A percentile compares a stretch with the other conserved stretches of the same genome.
These are phyloP conservation scores for Prosapia bicincta DNA, from an alignment of 2,888 invertebrate genomes.

Conservation along the genomic window DNA sequence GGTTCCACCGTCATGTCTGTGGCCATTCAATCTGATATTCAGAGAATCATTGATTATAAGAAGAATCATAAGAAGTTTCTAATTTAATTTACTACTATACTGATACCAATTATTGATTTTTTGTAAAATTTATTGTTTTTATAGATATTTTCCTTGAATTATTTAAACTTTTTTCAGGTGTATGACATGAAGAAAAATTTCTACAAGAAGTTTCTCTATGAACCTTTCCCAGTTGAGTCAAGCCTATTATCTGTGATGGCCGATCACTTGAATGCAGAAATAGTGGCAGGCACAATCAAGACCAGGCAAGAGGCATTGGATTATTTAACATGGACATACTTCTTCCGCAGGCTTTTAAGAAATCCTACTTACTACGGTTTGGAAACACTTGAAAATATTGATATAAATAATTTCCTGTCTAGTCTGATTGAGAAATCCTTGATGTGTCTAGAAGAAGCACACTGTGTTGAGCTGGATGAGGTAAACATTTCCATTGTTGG, in stretches of 20 bases:
- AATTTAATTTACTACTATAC: too few relatives aligned
- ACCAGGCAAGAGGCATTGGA: slow-evolving; percentile 91
- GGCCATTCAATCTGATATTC: too few relatives aligned
- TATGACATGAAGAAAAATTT: slow-evolving; percentile 98
- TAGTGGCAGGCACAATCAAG: slow-evolving; percentile 92
- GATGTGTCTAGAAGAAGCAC: slow-evolving; percentile 65
- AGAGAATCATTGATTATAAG: too few relatives aligned
- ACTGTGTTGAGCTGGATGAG: slow-evolving; percentile 76
- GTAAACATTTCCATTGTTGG: too few relatives aligned
- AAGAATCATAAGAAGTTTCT: too few relatives aligned
- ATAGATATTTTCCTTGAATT: slow-evolving; percentile 46
- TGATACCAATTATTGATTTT: background rate
- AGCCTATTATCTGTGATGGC: slow-evolving; percentile 85
- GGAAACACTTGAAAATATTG: slow-evolving; percentile 63
- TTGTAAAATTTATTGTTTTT: too few relatives aligned
- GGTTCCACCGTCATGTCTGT: too few relatives aligned
- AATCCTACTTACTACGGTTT: slow-evolving; percentile 91
- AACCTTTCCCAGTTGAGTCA: slow-evolving; percentile 99
- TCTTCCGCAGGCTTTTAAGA: slow-evolving; percentile 80
- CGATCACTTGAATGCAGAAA: slow-evolving; percentile 97
- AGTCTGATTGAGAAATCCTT: slow-evolving; percentile 76
- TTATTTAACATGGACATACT: slow-evolving; percentile 98
- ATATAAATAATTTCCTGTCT: slow-evolving; percentile 74
- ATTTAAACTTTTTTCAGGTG: slow-evolving; percentile 53
- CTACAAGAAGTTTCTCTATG: slow-evolving; percentile 98